A percentile compares a stretch with the other conserved stretches of the same genome.
These are phyloP conservation scores for Temnothorax ravouxi DNA, from an alignment of 2,888 invertebrate species.

Conservation along the genomic window DNA sequence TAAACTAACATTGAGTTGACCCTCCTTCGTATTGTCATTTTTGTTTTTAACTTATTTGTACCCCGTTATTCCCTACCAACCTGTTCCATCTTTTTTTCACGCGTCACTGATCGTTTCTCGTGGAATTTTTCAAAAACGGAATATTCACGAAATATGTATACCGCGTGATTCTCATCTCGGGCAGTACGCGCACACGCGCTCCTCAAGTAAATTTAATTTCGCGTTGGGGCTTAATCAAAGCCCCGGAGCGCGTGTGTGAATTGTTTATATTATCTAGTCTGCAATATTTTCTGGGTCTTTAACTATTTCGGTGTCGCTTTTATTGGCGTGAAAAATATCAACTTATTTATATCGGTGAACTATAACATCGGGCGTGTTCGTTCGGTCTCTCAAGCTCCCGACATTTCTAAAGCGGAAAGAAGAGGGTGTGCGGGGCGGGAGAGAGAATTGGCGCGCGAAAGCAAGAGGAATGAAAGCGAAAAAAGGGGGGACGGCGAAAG, in stretches of 20 bases:
- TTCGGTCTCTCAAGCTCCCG: background rate
- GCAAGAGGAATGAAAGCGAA: conserved; percentile 54
- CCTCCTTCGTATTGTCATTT: conserved; percentile 24
- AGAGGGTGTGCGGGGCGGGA: background rate
- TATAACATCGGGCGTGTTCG: background rate
- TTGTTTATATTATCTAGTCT: background rate
- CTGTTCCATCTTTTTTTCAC: background rate
- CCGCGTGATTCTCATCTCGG: background rate
- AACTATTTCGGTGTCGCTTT: background rate
- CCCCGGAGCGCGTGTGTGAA: background rate
- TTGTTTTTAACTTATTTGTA: background rate
- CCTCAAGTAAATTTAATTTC: conserved; percentile 8
- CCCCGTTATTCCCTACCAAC: background rate
- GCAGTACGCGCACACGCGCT: no score
- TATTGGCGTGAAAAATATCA: background rate
- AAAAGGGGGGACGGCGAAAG: conserved; percentile 18
- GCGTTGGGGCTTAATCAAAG: background rate
- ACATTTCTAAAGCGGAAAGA: conserved; percentile 14
- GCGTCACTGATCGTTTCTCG: background rate
- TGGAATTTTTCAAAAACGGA: background rate
- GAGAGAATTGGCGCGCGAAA: conserved; percentile 27
- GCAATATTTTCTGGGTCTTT: conserved; percentile 11
- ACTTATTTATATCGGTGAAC: background rate
- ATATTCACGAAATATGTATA: background rate
- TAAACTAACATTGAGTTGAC: conserved; percentile 43